Evolutionary conservation across 1,140 invertebrate genomes (phyloP).

Genomic region (Leptinotarsa lineolata): DNA sequence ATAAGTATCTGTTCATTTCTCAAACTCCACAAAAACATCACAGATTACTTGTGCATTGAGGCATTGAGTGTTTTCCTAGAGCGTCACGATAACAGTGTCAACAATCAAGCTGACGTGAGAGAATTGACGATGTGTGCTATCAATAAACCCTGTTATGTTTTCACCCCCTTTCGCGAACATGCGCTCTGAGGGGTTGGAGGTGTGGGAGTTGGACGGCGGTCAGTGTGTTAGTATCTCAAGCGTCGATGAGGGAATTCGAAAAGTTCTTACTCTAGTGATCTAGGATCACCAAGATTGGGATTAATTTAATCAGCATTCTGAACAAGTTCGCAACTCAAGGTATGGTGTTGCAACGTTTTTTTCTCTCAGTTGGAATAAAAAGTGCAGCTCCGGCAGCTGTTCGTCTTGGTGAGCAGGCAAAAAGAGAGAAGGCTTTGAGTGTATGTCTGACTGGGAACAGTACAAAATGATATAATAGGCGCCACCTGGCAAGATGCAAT

Average conservation of each 20-base stretch:
- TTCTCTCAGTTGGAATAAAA: no score
- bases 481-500: no score
- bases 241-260: background rate
- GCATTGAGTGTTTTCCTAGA: background rate
- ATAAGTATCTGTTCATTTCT: constrained; percentile 46
- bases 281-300: no score
- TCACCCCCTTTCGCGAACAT: background rate
- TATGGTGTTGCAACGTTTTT: no score
- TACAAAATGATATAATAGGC: no score
- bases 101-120: background rate
- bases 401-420: no score
- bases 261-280: no score
- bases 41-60: background rate
- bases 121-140: background rate
- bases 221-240: background rate
- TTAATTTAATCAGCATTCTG: no score
- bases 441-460: no score
- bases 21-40: background rate
- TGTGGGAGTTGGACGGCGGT: background rate
- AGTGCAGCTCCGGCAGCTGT: no score
- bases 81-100: background rate
- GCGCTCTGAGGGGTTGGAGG: background rate
- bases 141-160: background rate
- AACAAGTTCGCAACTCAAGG: no score
- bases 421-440: no score